Evolutionary conservation across 2,113 vertebrate genomes (phyloP).

Genomic region (Spermophilus dauricus): DNA sequence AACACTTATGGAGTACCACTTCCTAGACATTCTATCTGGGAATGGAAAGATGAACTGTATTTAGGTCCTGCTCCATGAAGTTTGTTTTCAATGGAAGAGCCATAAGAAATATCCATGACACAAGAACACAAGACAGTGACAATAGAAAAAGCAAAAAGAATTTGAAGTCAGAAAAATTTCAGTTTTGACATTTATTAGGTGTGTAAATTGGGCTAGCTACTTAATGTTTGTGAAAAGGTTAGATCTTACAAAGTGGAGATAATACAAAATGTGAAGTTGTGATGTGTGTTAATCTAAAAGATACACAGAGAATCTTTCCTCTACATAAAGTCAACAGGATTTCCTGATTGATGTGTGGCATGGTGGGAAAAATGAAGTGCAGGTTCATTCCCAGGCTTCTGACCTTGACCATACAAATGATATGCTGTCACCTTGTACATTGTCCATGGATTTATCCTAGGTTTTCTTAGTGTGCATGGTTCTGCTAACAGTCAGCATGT

Average conservation of each 20-base stretch:
- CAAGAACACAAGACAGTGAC: neutral
- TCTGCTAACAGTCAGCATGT: neutral
- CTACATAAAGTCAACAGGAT: neutral
- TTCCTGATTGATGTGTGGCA: neutral
- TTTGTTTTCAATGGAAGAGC: neutral
- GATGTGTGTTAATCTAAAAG: neutral
- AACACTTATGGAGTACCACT: neutral
- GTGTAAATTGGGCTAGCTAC: neutral
- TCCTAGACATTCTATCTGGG: neutral
- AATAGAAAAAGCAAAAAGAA: neutral
- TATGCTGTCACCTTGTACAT: neutral
- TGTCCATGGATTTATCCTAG: neutral
- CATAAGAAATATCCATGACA: neutral
- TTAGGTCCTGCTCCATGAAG: neutral
- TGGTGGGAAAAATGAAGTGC: neutral
- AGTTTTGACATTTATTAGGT: neutral
- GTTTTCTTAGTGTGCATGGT: neutral
- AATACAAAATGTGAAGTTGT: neutral
- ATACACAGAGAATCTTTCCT: neutral
- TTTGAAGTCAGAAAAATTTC: neutral
- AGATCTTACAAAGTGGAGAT: neutral
- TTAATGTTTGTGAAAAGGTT: neutral
- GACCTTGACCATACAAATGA: neutral
- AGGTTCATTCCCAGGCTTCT: neutral
- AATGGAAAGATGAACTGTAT: neutral